Evolutionary conservation across 2,113 vertebrate species (phyloP), one percentile per base, ranked within the genome.

Genomic region (Thomomys bottae): DNA sequence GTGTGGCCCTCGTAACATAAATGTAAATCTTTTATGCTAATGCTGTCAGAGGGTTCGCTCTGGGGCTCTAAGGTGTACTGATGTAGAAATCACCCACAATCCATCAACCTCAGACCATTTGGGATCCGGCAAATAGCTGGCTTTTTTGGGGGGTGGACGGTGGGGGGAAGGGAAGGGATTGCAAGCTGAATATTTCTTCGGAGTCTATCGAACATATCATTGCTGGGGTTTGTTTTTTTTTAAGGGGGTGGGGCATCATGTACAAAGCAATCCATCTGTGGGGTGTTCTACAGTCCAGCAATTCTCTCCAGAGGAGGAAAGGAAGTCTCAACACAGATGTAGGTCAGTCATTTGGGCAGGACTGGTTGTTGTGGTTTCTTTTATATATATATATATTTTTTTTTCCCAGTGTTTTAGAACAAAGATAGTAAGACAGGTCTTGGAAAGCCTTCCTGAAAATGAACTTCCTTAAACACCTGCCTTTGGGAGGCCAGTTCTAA

Each of bases 1-100:
- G 97, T 98, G 98, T 98, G 98, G 98, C 97, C 98, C 97, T 98
- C 97, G 87, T 97, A 97, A 98, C 98, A 97, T 97, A 98, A 98
- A 98, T 98, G 98, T 98, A 98, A 98, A 98, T 98, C 98, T 98
- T 98, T 98, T 98, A 98, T 98, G 98, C 98, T 98, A 98, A 98
- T 95, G 88, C 98, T 98, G 97, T 98, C 98, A 98, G 97, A 97
- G 97, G 97, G 96, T 97, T 98, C 97, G 97, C 97, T 96, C 97
- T 91, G 96, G 96, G 97, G 96, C 97, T 98, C 97, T 95, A 97
- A 98, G 97, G 98, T 98, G 98, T 96, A 97, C 97, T 95, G 97
- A 96, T 97, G 97, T 95, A 96, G 97, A 97, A 98, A 97, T 97
- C 97, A 97, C 97, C 98, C 93, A 88, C 97, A 96, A 98, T 98